phyloP scores from a whole-genome alignment of 2,113 vertebrate genomes.

The Tychaedon coryphoeus region DNA sequence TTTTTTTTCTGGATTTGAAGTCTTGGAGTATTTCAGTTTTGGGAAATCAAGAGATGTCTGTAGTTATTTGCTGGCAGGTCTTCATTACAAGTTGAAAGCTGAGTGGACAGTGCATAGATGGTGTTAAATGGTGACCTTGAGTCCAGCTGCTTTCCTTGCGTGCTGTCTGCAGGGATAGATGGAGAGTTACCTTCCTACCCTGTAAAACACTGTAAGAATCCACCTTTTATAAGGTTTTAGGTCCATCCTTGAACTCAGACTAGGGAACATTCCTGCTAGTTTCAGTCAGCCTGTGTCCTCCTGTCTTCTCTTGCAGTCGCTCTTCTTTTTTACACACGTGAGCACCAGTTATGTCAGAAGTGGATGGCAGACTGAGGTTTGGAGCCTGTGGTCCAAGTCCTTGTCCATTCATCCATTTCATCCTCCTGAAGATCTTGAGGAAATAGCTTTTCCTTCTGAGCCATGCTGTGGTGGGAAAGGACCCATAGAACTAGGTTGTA shows the following conservation, averaged over 20 bases:
- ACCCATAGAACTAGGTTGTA: fast-evolving
- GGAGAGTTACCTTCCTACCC: not conserved
- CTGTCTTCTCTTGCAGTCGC: not conserved
- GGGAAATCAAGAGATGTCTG: not conserved
- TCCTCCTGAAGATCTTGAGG: not conserved
- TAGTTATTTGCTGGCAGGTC: not conserved
- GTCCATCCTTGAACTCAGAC: not conserved
- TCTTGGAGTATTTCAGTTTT: not conserved
- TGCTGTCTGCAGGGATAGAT: not conserved
- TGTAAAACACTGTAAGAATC: not conserved
- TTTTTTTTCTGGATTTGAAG: not conserved
- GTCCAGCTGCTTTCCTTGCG: not conserved
- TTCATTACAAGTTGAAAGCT: not conserved
- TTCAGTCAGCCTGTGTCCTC: not conserved
- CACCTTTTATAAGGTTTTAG: not conserved
- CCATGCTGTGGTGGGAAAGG: not conserved
- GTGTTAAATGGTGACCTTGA: not conserved
- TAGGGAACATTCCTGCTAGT: not conserved
- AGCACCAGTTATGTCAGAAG: not conserved
- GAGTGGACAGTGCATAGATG: not conserved
- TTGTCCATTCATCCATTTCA: not conserved
- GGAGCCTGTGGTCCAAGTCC: not conserved
- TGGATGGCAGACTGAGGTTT: not conserved
- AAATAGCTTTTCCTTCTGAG: not conserved
- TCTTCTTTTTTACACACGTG: fast-evolving